phyloP scores from a whole-genome alignment of 1,140 invertebrate genomes.

The Drosophila navojoa region DNA sequence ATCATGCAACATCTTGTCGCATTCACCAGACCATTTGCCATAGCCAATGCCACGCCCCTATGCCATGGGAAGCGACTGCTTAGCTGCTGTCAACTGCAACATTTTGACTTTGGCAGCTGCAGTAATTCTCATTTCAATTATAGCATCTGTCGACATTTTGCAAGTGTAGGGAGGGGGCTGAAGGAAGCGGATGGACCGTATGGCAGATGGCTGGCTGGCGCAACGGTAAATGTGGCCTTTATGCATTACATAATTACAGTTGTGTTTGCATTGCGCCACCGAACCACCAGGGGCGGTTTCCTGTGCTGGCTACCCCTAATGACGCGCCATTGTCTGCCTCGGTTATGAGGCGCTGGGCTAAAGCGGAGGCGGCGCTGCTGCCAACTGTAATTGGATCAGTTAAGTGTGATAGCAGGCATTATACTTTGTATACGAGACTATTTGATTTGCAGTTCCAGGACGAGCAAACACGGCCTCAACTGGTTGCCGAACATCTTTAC shows the following conservation, averaged over 20 bases:
- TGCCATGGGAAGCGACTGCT: not conserved
- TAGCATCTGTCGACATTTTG: slow-evolving; percentile 58
- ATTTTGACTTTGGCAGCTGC: slow-evolving; percentile 38
- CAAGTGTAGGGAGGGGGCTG: not conserved
- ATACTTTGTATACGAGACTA: not conserved
- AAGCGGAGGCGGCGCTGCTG: not conserved
- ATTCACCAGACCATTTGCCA: slow-evolving; percentile 4
- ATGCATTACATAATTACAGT: slow-evolving; percentile 80
- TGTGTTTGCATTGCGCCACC: slow-evolving; percentile 70
- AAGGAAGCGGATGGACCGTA: not conserved
- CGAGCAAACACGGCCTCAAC: too few species aligned
- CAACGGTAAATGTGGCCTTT: slow-evolving; percentile 73
- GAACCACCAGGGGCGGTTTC: slow-evolving; percentile 45
- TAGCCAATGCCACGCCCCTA: not conserved
- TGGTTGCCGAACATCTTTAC: too few species aligned
- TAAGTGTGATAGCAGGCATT: slow-evolving; percentile 6
- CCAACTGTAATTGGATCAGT: slow-evolving; percentile 15
- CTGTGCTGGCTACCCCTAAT: slow-evolving; percentile 52
- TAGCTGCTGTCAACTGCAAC: slow-evolving; percentile 18
- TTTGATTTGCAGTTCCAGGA: not conserved
- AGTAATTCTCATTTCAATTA: slow-evolving; percentile 77
- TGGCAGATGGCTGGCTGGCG: slow-evolving; percentile 7
- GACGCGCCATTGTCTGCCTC: slow-evolving; percentile 70
- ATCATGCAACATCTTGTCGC: slow-evolving; percentile 40
- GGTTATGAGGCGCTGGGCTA: not conserved